Percentiles rank a stretch among this genome's conserved stretches.
Conservation (phyloP, 2,888 invertebrate species). For the Cinara cedri region DNA sequence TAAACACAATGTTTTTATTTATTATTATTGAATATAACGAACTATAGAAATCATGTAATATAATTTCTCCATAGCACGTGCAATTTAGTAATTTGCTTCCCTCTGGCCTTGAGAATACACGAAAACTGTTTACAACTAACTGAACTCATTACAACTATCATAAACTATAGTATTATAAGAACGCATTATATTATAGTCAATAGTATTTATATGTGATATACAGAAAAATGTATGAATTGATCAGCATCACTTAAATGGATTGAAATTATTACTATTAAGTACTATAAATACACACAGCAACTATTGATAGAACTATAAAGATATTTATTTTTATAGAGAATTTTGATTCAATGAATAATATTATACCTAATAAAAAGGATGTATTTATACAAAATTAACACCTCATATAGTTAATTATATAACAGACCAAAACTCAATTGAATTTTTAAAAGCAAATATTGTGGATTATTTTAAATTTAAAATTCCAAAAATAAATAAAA, state of each 20-base stretch:
- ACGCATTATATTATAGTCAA: not conserved
- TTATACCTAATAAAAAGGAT: not conserved
- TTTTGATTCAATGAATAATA: too few species aligned
- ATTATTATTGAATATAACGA: constrained; percentile 15
- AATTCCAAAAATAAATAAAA: too few species aligned
- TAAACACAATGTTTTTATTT: constrained; percentile 40
- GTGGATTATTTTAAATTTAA: too few species aligned
- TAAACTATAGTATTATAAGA: not conserved
- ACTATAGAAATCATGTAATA: constrained; percentile 27
- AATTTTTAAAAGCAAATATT: too few species aligned
- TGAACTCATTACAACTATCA: constrained; percentile 9
- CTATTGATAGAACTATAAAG: too few species aligned
- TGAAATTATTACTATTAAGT: not conserved
- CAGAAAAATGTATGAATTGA: not conserved
- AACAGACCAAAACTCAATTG: too few species aligned
- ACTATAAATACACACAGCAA: too few species aligned
- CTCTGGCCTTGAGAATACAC: constrained; percentile 46
- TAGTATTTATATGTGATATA: not conserved
- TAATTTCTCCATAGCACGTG: constrained; percentile 35
- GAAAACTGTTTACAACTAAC: constrained; percentile 27
- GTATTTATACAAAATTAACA: too few species aligned
- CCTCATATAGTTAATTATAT: too few species aligned
- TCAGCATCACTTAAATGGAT: too few species aligned
- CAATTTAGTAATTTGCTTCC: constrained; percentile 33
- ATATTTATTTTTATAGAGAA: too few species aligned